Evolutionary conservation across 1,140 invertebrate species (phyloP), one percentile per base, ranked within the genome.

Genomic region (Penaeus indicus): DNA sequence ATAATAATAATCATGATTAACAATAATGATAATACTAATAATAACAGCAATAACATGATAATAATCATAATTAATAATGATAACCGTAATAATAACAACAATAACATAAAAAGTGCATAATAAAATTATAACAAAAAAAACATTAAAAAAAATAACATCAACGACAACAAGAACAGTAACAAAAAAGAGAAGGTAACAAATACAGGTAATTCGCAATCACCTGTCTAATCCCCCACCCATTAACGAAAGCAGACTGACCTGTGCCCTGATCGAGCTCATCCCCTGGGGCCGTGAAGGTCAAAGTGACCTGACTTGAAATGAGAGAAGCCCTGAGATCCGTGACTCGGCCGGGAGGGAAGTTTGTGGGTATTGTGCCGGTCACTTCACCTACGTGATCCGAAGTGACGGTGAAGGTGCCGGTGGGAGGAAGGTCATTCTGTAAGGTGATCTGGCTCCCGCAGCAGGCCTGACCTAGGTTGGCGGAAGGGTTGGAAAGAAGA

Each of bases 401-500:
- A 10, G 69, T 27, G 8, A 85, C 10, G 5, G 25, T 7, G 63
- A 85, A 85, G 47, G 4, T 18, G 27, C 69, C 84, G 7, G 47
- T 16, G 3, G 27, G 21, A 13, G 77, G 69, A 13, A 75, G 69
- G 5, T 75, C 47, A 54, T 18, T 25, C 54, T 38, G 25, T 25
- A 85, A n/a, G 47, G 42, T 62, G 13, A 85, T 32, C 60, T 85
- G 47, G 54, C 84, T 85, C n/a, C 84, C 84, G 62, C 84, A 85
- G 27, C 84, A 85, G 22, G 67, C 21, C 8, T n/a, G 21, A 72
- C 60, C 83, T 67, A 64, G 11, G 47, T 54, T 22, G 19, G 27
- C 25, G 13, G 13, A 3, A 8, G 54, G 8, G 54, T 54, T 54
- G 54, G 54, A 54, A 13, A 8, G 16, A 54, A 54, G 54, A 42